Percentiles rank a stretch among this genome's conserved stretches.
Evolutionary conservation across 2,113 vertebrate genomes (phyloP).

Genomic region (Chloebia gouldiae): DNA sequence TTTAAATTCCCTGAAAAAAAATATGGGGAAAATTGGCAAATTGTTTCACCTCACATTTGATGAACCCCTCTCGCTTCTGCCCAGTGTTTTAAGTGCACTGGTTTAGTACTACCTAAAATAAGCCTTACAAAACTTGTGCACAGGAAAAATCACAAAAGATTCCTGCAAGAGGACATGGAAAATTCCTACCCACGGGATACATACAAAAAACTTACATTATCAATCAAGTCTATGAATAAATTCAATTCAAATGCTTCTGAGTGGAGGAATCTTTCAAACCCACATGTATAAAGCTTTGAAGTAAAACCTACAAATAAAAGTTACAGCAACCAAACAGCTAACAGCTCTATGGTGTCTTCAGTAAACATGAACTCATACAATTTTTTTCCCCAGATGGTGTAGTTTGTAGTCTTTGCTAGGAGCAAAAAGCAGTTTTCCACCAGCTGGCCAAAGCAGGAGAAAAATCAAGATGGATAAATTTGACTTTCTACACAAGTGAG

Average conservation of each 20-base stretch:
- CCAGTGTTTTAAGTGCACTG: neutral
- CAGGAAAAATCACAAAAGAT: neutral
- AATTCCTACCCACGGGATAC: neutral
- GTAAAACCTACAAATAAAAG: neutral
- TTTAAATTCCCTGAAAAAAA: neutral
- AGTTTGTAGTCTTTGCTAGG: neutral
- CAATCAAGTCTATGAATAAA: neutral
- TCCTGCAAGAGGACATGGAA: fast-evolving
- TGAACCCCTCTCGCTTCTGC: neutral
- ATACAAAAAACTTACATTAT: neutral
- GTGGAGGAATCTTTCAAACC: neutral
- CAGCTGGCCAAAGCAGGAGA: neutral
- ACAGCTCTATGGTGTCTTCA: neutral
- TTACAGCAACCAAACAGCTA: neutral
- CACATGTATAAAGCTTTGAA: neutral
- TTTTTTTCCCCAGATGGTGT: neutral
- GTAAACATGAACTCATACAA: neutral
- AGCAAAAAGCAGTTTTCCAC: conserved; percentile 34
- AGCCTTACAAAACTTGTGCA: fast-evolving
- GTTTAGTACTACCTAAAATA: neutral
- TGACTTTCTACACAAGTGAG: neutral
- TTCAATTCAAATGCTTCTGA: neutral
- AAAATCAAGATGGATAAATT: neutral
- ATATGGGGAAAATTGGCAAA: neutral
- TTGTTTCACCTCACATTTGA: neutral